Conservation (phyloP, 2,888 invertebrate species). For the Megalurothrips usitatus region DNA sequence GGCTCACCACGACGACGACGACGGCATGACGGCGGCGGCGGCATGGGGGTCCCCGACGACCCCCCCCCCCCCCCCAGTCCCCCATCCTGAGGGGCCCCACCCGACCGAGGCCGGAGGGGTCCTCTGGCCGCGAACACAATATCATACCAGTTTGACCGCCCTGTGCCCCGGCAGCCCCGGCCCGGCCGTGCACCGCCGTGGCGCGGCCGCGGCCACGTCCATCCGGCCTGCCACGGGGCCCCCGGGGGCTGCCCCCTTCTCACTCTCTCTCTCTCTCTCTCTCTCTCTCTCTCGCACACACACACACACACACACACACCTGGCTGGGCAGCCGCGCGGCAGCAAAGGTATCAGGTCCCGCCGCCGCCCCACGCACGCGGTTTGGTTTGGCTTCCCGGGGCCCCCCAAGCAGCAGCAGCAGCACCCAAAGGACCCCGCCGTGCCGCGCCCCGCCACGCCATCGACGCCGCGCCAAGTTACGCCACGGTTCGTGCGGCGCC, state of each 20-base stretch:
- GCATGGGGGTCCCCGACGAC: not conserved
- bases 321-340: slow-evolving; percentile 7
- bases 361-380: slow-evolving; percentile 34
- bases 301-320: not conserved
- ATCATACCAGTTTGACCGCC: slow-evolving; percentile 18
- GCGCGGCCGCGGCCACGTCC: not conserved
- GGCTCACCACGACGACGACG: too few species aligned
- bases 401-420: not conserved
- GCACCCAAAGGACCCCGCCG: not conserved
- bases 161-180: not conserved
- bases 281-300: not conserved
- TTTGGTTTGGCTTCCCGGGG: slow-evolving; percentile 16
- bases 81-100: not conserved
- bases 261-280: too few species aligned
- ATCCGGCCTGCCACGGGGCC: not conserved
- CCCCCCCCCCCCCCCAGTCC: not conserved
- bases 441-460: not conserved
- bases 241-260: not conserved
- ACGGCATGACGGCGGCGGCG: not conserved
- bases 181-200: not conserved
- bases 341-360: slow-evolving; percentile 31
- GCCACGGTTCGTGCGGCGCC: too few species aligned
- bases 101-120: not conserved
- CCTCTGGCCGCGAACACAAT: not conserved
- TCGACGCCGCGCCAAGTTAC: too few species aligned